Conservation (phyloP, 2,113 vertebrate species). For the Mustelus asterias region DNA sequence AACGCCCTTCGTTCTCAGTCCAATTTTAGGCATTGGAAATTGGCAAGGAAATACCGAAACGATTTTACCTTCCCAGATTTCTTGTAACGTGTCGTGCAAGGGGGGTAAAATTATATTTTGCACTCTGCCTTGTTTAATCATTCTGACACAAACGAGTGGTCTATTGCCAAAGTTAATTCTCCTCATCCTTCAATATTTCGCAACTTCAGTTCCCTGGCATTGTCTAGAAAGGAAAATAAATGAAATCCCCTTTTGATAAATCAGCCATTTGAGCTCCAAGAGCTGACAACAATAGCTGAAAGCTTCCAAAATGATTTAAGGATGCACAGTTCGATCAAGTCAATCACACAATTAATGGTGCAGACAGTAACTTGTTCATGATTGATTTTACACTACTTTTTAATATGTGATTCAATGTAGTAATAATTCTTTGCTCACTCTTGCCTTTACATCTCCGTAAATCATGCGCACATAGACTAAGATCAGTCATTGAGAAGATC, state of each 20-base stretch:
- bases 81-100: neutral
- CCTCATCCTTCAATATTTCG: neutral
- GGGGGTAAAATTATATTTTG: neutral
- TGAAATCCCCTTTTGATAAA: constrained; percentile 4
- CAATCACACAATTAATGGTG: neutral
- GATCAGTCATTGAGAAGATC: constrained; percentile 11
- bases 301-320: neutral
- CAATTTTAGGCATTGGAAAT: neutral
- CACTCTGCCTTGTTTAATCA: neutral
- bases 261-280: neutral
- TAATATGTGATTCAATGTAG: neutral
- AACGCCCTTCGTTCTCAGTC: neutral
- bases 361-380: neutral
- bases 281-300: neutral
- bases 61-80: neutral
- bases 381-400: neutral
- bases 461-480: neutral
- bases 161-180: neutral
- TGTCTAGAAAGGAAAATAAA: neutral
- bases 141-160: neutral
- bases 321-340: neutral
- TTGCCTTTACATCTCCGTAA: neutral
- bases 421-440: neutral
- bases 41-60: neutral
- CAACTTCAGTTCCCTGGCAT: neutral